A percentile compares a stretch with the other conserved stretches of the same genome.
Evolutionary conservation across 2,797 vertebrate species (phyloP).

Genomic region (Rousettus madagascariensis): DNA sequence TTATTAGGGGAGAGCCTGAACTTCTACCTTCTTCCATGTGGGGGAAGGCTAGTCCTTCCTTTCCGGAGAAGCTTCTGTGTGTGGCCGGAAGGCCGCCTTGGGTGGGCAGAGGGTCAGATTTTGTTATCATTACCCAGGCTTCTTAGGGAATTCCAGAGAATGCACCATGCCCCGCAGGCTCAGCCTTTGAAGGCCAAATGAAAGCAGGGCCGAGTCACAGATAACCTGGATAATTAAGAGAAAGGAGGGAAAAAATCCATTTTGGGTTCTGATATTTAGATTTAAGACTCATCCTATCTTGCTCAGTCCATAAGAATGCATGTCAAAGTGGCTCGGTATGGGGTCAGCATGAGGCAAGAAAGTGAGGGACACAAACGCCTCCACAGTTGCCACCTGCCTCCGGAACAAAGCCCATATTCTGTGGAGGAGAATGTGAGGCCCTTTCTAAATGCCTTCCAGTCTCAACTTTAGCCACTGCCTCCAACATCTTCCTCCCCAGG

Average conservation of each 20-base stretch:
- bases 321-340: not conserved
- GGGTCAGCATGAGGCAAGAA: not conserved
- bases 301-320: not conserved
- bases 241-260: not conserved
- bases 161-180: not conserved
- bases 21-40: not conserved
- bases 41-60: not conserved
- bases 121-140: not conserved
- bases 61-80: not conserved
- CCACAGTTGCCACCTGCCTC: not conserved
- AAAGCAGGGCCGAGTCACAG: not conserved
- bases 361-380: not conserved
- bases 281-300: not conserved
- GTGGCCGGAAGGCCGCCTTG: not conserved
- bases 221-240: not conserved
- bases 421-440: fast-evolving
- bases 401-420: not conserved
- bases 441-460: not conserved
- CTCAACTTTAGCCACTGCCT: not conserved
- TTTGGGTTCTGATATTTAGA: not conserved
- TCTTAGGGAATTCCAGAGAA: not conserved
- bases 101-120: not conserved
- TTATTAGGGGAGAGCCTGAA: not conserved
- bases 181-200: not conserved
- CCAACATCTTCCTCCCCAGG: not conserved